phyloP scores from a whole-genome alignment of 2,888 invertebrate genomes.

The Panopea generosa region DNA sequence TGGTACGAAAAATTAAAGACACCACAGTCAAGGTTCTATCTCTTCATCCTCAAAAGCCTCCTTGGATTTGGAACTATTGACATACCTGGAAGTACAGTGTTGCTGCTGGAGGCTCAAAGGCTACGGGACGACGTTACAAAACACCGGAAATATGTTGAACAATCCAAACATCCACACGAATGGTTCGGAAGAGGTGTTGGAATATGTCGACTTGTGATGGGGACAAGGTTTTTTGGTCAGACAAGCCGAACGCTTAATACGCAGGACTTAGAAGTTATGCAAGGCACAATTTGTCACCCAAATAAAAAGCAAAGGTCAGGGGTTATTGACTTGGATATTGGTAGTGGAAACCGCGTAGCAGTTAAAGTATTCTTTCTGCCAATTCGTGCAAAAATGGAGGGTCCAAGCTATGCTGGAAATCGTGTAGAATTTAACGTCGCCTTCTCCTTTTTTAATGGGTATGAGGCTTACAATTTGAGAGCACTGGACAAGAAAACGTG shows the following conservation, averaged over 20 bases:
- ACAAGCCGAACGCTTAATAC: neutral
- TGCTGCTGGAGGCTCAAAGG: constrained; percentile 46
- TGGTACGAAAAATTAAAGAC: constrained; percentile 53
- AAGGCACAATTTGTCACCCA: constrained; percentile 60
- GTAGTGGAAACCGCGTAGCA: constrained; percentile 39
- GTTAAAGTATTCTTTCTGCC: constrained; percentile 55
- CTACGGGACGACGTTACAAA: constrained; percentile 44
- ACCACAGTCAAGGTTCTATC: constrained; percentile 57
- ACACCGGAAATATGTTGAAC: constrained; percentile 26
- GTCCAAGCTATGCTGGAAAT: constrained; percentile 34
- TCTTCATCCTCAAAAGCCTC: neutral
- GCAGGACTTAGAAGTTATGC: constrained; percentile 18
- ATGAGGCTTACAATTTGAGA: constrained; percentile 8
- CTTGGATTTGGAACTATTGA: neutral
- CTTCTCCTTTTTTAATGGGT: constrained; percentile 28
- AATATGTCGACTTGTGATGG: constrained; percentile 39
- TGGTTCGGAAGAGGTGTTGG: constrained; percentile 55
- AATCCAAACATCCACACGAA: constrained; percentile 55
- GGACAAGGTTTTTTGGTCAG: constrained; percentile 22
- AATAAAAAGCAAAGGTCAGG: constrained; percentile 52
- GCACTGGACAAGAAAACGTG: constrained; percentile 9
- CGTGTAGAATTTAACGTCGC: constrained; percentile 56
- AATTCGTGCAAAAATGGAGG: constrained; percentile 24
- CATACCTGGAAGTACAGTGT: constrained; percentile 33
- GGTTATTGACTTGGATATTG: constrained; percentile 54